A percentile compares a stretch with the other conserved stretches of the same genome.
Evolutionary conservation across 2,888 invertebrate genomes (phyloP).

Genomic region (Calameuta idolon): DNA sequence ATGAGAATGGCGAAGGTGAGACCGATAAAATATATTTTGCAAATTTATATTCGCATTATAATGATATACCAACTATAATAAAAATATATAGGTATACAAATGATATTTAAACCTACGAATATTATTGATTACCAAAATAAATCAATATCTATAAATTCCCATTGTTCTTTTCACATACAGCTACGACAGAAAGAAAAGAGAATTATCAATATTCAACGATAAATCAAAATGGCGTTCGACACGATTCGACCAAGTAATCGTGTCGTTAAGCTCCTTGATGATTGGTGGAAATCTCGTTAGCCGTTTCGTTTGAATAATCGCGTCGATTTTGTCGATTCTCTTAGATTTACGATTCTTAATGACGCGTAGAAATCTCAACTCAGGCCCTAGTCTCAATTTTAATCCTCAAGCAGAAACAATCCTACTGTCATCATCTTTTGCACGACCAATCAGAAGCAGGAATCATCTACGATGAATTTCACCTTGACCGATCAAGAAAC

Average conservation of each 20-base stretch:
- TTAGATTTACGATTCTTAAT: conserved; percentile 40
- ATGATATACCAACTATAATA: background rate
- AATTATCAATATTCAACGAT: background rate
- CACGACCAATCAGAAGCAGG: conserved; percentile 16
- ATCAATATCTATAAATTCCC: background rate
- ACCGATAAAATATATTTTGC: conserved; percentile 33
- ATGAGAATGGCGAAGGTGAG: conserved; percentile 31
- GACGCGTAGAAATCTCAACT: conserved; percentile 54
- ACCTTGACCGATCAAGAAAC: conserved; percentile 13
- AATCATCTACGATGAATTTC: conserved; percentile 23
- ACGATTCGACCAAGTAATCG: background rate
- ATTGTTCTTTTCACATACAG: background rate
- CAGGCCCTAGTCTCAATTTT: background rate
- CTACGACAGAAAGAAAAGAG: background rate
- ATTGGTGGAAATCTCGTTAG: conserved; percentile 64
- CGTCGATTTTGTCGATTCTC: conserved; percentile 53
- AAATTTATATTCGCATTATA: conserved; percentile 20
- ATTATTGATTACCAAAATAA: background rate
- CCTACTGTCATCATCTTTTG: background rate
- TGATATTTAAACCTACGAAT: background rate
- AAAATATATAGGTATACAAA: too few relatives aligned
- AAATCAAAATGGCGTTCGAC: background rate
- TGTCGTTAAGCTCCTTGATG: conserved; percentile 27
- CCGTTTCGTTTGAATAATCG: conserved; percentile 65
- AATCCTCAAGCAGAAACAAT: background rate